These are phyloP conservation scores for Apodemus sylvaticus DNA, from an alignment of 2,113 vertebrate genomes.

Conservation along the genomic window DNA sequence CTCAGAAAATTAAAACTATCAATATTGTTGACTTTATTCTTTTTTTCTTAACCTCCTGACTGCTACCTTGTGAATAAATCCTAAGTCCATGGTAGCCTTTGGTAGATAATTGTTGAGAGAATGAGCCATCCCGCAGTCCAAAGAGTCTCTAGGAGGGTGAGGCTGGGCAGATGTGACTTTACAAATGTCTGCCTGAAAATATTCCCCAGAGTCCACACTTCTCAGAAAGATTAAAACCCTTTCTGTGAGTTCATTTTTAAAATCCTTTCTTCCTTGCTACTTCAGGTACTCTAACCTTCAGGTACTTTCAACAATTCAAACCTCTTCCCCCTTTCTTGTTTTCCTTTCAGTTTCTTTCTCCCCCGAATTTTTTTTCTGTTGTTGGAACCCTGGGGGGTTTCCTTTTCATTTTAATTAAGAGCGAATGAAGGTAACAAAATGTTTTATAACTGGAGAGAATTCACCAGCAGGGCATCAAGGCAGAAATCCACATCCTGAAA, in stretches of 20 bases:
- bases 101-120: neutral
- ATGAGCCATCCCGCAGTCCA: neutral
- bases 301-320: neutral
- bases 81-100: neutral
- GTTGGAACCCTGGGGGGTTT: slow-evolving; percentile 41
- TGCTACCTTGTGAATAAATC: neutral
- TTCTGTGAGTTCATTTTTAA: neutral
- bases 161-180: neutral
- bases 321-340: neutral
- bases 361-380: neutral
- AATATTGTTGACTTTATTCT: slow-evolving; percentile 27
- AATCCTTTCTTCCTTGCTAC: neutral
- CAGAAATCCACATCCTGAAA: slow-evolving; percentile 50
- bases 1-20: slow-evolving; percentile 48
- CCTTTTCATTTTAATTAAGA: slow-evolving; percentile 77
- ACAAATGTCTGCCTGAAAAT: neutral
- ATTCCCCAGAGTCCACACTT: slow-evolving; percentile 40
- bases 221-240: slow-evolving; percentile 40
- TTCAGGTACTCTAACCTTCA: neutral
- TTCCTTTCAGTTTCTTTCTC: slow-evolving; percentile 28
- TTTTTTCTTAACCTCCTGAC: neutral
- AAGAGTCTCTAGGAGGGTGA: neutral
- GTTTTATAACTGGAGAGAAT: slow-evolving; percentile 76
- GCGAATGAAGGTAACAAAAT: slow-evolving; percentile 63
- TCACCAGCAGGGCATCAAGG: slow-evolving; percentile 60